Conservation (phyloP, 30 jellyfish, hydroid and myxozoan genomes). For the Sanderia malayensis region DNA sequence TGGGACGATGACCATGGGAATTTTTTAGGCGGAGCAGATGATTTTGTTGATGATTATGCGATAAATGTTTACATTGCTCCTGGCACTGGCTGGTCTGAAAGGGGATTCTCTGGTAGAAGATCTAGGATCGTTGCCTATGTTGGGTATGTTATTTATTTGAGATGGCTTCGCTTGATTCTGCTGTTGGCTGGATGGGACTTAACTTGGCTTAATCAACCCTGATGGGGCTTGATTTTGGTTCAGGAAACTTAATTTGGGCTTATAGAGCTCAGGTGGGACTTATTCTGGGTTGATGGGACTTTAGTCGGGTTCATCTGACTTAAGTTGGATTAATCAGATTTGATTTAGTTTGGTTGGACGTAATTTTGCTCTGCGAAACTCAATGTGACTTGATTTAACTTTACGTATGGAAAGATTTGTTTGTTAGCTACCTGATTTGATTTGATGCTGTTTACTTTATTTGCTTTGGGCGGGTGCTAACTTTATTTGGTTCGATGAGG, state of each 20-base stretch:
- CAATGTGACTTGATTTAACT: not conserved
- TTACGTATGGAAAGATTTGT: too few relatives aligned
- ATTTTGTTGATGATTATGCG: conserved; percentile 52
- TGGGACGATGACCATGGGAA: conserved; percentile 86
- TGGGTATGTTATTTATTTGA: not conserved
- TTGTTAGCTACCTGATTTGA: too few relatives aligned
- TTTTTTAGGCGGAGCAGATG: conserved; percentile 71
- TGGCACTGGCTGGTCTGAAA: conserved; percentile 3
- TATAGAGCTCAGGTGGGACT: too few relatives aligned
- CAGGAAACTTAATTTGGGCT: too few relatives aligned
- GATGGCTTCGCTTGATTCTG: too few relatives aligned
- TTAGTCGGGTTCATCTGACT: too few relatives aligned
- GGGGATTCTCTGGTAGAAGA: conserved; percentile 21
- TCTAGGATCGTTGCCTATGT: conserved; percentile 17
- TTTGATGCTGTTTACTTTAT: too few relatives aligned
- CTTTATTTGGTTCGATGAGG: not conserved
- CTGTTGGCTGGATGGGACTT: too few relatives aligned
- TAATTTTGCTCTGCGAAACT: too few relatives aligned
- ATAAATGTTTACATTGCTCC: conserved; percentile 41
- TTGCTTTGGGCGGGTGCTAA: not conserved
- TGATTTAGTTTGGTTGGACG: not conserved
- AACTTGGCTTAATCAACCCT: too few relatives aligned
- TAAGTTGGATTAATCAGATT: not conserved
- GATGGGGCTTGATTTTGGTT: too few relatives aligned
- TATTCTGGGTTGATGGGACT: too few relatives aligned